A percentile compares a stretch with the other conserved stretches of the same genome.
phyloP scores from a whole-genome alignment of 2,113 vertebrate genomes.

The Pteruthius melanotis region DNA sequence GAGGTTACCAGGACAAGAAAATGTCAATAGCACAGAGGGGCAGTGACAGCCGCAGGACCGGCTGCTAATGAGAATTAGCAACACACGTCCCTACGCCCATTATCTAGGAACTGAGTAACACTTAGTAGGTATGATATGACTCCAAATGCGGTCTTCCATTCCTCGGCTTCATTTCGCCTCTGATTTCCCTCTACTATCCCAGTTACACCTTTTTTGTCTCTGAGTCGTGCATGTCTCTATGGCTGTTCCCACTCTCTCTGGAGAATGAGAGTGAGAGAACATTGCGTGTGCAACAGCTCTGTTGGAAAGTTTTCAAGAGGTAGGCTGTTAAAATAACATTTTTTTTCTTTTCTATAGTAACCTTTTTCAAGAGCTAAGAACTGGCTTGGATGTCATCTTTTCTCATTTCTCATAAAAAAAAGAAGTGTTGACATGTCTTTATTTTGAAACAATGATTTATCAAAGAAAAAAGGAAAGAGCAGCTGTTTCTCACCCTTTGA shows the following conservation, averaged over 20 bases:
- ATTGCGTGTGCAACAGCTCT: neutral
- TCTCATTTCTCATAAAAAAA: neutral
- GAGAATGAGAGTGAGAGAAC: neutral
- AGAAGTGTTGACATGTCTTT: neutral
- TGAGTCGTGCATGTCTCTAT: neutral
- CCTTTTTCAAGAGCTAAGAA: neutral
- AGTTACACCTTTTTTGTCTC: neutral
- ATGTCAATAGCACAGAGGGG: neutral
- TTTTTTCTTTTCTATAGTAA: neutral
- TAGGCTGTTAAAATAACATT: neutral
- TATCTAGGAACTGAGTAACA: neutral
- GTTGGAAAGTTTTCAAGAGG: neutral
- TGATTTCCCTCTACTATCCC: neutral
- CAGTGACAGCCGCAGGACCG: neutral
- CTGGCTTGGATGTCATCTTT: neutral
- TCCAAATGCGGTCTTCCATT: neutral
- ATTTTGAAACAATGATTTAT: neutral
- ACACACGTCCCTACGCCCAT: neutral
- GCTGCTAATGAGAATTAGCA: neutral
- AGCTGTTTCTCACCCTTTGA: neutral
- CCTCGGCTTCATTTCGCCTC: neutral
- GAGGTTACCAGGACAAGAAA: constrained; percentile 9
- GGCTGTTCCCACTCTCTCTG: neutral
- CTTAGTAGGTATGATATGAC: neutral
- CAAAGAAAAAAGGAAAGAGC: neutral